Evolutionary conservation across 2,888 invertebrate species (phyloP), one percentile per base, ranked within the genome.

Genomic region (Drymonia ruficornis): DNA sequence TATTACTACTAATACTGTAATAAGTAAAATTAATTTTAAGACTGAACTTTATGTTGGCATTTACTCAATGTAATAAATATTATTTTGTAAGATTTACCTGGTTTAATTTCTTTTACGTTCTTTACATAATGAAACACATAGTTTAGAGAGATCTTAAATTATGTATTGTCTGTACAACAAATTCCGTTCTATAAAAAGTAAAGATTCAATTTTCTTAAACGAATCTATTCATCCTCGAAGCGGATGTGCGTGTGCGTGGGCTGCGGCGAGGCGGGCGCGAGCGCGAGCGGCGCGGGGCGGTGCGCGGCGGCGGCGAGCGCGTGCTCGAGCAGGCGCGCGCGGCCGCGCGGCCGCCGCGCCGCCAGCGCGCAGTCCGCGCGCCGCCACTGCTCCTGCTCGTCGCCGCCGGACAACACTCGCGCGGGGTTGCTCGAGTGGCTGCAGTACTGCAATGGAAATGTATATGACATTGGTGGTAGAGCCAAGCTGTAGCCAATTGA

Each of bases 301-400:
- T 92, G 93, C 34, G 93, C 58, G 61, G 45, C 65, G 48, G 53
- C 53, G 57, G 47, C 75, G 73, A 4, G 74, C 74, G 53, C 95
- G 89, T 80, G 81, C 6, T 66, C 58, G 23, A 85, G 83, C 42
- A 47, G 28, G 43, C 51, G 40, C 60, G 94, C 66, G 94, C 93
- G 36, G 93, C 93, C 40, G 93, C 57, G 56, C 59, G 55, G 58
- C 62, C 15, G 94, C 0, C 85, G 81, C 46, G 80, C 81, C 0
- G 67, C 56, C n/a, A 85, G 80, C 29, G 84, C 86, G 12, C 86
- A 84, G 63, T 93, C 90, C 40, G 98, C 96, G 76, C 96, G 96
- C 16, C 94, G 85, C 98, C 98, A 98, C 85, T 98, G 98, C 19
- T 89, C 86, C 38, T 93, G 88, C 80, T 98, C 98, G 60, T 96